phyloP scores from a whole-genome alignment of 2,888 invertebrate species.

The Laspeyria flexula region DNA sequence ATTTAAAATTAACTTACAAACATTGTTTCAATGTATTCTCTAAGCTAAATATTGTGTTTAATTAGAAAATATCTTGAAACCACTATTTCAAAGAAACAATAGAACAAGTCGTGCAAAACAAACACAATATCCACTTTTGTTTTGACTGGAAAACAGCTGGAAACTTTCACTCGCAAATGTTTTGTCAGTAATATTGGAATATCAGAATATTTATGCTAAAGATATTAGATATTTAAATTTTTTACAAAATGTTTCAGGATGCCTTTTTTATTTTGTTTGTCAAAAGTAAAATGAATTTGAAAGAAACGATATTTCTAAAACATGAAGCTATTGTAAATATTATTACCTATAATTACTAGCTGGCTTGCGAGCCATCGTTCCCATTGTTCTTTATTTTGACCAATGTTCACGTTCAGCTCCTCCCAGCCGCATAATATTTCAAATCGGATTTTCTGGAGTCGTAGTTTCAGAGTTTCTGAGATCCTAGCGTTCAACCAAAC shows the following conservation, averaged over 20 bases:
- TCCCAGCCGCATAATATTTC: too few relatives aligned
- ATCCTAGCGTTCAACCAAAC: too few relatives aligned
- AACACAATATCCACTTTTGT: slow-evolving; percentile 39
- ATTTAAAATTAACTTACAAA: background rate
- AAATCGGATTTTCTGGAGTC: too few relatives aligned
- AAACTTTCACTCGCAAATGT: slow-evolving; percentile 54
- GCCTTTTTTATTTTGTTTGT: too few relatives aligned
- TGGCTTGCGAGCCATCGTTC: too few relatives aligned
- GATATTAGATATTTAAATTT: background rate
- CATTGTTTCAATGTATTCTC: background rate
- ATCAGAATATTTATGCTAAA: slow-evolving; percentile 66
- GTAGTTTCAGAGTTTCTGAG: too few relatives aligned
- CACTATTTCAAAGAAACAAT: slow-evolving; percentile 11
- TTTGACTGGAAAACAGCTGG: slow-evolving; percentile 27
- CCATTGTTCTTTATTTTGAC: too few relatives aligned
- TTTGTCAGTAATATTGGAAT: slow-evolving; percentile 57
- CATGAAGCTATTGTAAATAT: too few relatives aligned
- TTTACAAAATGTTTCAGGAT: background rate
- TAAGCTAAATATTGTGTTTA: background rate
- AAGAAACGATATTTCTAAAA: too few relatives aligned
- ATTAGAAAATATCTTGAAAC: slow-evolving; percentile 7
- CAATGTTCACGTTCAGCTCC: too few relatives aligned
- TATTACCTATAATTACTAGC: too few relatives aligned
- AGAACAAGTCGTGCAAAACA: slow-evolving; percentile 25
- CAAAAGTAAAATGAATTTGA: too few relatives aligned